Conservation (phyloP, 2,888 invertebrate genomes). For the Xestia ashworthii region DNA sequence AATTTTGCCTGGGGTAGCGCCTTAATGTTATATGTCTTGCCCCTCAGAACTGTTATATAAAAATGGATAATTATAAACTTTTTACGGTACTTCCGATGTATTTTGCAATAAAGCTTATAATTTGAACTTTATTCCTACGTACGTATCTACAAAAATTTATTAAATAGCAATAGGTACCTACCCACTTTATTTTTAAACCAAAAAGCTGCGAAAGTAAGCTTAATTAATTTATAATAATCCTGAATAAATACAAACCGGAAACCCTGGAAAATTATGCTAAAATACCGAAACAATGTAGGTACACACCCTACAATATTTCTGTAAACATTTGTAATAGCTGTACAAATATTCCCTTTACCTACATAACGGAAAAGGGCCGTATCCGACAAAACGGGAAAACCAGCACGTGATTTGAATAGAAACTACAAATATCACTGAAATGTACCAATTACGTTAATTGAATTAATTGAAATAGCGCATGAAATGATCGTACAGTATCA, state of each 20-base stretch:
- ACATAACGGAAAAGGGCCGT: conserved; percentile 48
- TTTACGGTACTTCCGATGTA: not conserved
- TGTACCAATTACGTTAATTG: conserved; percentile 67
- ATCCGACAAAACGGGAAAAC: conserved; percentile 50
- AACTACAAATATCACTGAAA: conserved; percentile 50
- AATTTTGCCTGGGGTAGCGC: no score
- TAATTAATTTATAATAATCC: conserved; percentile 20
- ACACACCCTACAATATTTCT: conserved; percentile 32
- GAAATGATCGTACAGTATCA: conserved; percentile 52
- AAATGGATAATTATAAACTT: not conserved
- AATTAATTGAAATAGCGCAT: conserved; percentile 65
- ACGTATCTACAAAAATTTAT: rapidly evolving
- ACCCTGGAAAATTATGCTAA: not conserved
- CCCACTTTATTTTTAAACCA: no score
- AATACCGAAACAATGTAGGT: conserved; percentile 31
- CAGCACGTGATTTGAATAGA: conserved; percentile 68
- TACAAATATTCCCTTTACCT: conserved; percentile 46
- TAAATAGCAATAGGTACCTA: not conserved
- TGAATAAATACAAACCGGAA: conserved; percentile 34
- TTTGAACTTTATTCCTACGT: not conserved
- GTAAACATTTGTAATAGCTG: conserved; percentile 39
- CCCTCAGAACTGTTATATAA: not conserved
- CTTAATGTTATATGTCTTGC: not conserved
- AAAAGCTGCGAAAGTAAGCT: not conserved
- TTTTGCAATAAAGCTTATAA: not conserved